Evolutionary conservation across 2,113 vertebrate genomes (phyloP).

Genomic region (Heptranchias perlo): DNA sequence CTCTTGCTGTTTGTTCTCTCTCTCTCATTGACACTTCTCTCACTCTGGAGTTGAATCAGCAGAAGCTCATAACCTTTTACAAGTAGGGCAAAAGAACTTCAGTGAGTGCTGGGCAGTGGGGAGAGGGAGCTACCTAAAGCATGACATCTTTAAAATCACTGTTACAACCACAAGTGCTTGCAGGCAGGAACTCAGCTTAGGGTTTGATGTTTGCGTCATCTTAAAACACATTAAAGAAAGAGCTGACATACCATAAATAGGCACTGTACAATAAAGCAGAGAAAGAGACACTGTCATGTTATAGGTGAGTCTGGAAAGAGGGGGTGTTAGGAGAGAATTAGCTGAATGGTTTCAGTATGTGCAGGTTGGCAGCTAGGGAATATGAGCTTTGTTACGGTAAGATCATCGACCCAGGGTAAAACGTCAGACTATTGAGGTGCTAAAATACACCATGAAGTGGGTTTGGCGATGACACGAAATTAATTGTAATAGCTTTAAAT

Average conservation of each 20-base stretch:
- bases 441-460: background rate
- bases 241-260: background rate
- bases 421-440: background rate
- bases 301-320: background rate
- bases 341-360: background rate
- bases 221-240: background rate
- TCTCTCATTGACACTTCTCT: background rate
- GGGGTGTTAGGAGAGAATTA: background rate
- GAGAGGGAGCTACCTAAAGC: background rate
- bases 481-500: background rate
- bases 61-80: background rate
- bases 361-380: background rate
- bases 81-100: background rate
- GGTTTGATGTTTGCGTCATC: background rate
- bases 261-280: background rate
- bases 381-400: background rate
- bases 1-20: background rate
- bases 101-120: background rate
- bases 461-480: conserved; percentile 14
- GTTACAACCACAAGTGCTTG: background rate
- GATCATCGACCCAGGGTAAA: background rate
- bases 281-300: background rate
- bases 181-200: background rate
- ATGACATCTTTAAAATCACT: background rate
- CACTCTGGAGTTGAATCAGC: background rate